Base-by-base conservation (phyloP, 2,888 invertebrate species). In the Sinhomidia bicolor region DNA sequence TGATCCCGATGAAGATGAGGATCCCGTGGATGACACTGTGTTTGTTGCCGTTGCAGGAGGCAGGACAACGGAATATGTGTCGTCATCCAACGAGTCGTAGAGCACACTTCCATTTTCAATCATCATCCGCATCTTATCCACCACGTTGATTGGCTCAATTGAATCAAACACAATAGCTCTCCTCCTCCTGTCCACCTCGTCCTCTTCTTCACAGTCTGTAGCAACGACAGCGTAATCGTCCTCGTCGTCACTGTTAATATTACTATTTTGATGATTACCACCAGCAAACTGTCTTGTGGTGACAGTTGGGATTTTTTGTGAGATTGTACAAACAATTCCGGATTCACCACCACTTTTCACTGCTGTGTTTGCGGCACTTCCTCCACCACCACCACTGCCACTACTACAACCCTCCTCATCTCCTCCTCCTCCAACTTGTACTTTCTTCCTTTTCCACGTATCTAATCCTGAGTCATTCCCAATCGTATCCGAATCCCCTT, bases 261-360 rank as follows among this genome's bases (percentile, higher is more conserved):
- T 32, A 14, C 29, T 51, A 17, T 57, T 65, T 29, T 79, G 14
- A 23, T 47, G 17, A n/a, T 12, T 17, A 62, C 29, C 5, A 47
- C 10, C 47, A 47, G 1, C 2, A 29, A 29, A 62, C 0, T 29
- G 26, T 14, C 12, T 7, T 23, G 4, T 10, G 68, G 1, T 54
- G 54, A 79, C 41, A 44, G 71, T 10, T 7, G 91, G 91, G 12
- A 90, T 90, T 83, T 79, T 90, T 86, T 91, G 91, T 14, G 92
- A 92, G 84, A 92, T 92, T 74, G 92, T 92, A 76, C 92, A 92
- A 29, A 92, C 92, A 83, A 92, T 92, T 6, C 90, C 90, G 12
- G 90, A 84, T n/a, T 80, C 78, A 60, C 79, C 60, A 79, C 54
- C 71, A 36, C 79, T 81, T 78, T 85, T 71, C 81, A 62, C 26